phyloP scores from a whole-genome alignment of 2,888 invertebrate species.

The Conistra vaccinii region DNA sequence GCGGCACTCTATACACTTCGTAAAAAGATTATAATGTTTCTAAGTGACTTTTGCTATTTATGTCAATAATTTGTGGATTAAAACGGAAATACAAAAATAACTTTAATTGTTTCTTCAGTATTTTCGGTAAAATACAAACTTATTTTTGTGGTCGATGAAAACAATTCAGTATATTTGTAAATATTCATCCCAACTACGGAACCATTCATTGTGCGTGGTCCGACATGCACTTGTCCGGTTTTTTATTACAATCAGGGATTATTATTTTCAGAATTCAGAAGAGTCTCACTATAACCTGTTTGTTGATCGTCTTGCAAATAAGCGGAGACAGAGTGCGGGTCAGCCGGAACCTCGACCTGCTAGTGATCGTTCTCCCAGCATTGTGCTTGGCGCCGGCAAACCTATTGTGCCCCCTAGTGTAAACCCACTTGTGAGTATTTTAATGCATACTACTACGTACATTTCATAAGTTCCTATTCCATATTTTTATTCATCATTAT shows the following conservation, averaged over 20 bases:
- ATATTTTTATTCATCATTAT: constrained; percentile 29
- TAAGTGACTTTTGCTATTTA: too few species aligned
- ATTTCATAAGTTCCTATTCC: neutral
- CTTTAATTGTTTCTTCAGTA: too few species aligned
- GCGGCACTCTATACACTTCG: too few species aligned
- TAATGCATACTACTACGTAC: neutral
- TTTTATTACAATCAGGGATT: constrained; percentile 1
- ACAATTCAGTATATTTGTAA: neutral
- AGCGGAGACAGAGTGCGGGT: constrained; percentile 93
- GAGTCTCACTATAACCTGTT: constrained; percentile 94
- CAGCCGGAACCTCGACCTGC: constrained; percentile 82
- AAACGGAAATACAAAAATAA: too few species aligned
- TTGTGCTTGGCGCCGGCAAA: constrained; percentile 87
- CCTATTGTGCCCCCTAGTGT: constrained; percentile 85
- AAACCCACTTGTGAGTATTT: constrained; percentile 83
- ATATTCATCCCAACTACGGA: neutral
- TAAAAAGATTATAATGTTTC: too few species aligned
- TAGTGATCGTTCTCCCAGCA: constrained; percentile 86
- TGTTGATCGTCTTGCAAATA: constrained; percentile 93
- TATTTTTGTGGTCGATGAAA: neutral
- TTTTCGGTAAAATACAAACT: neutral
- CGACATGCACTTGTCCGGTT: neutral
- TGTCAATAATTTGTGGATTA: too few species aligned
- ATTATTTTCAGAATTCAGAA: constrained; percentile 90
- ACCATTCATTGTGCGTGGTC: neutral